phyloP scores from a whole-genome alignment of 2,113 vertebrate genomes.

The Cephalopholis sonnerati region DNA sequence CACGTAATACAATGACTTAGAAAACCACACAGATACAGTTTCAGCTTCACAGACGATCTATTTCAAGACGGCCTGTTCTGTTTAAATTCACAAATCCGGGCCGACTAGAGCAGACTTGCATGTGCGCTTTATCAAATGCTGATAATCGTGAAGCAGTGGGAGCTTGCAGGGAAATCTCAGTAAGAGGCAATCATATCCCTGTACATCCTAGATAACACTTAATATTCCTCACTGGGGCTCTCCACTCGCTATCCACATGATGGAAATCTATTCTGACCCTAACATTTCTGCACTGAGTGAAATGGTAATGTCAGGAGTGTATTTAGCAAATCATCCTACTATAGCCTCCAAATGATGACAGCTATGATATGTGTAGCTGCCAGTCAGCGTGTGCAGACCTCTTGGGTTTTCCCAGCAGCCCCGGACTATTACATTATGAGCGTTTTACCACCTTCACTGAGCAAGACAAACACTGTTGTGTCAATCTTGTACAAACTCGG shows the following conservation, averaged over 20 bases:
- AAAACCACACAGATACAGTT: not conserved
- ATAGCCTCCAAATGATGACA: slow-evolving; percentile 55
- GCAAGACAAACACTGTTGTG: slow-evolving; percentile 21
- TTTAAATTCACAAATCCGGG: slow-evolving; percentile 18
- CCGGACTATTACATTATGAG: slow-evolving; percentile 43
- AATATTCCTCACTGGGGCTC: slow-evolving; percentile 8
- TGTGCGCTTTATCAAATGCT: slow-evolving; percentile 9
- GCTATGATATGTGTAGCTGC: slow-evolving; percentile 50
- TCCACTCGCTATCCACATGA: slow-evolving; percentile 37
- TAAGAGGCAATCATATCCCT: slow-evolving; percentile 26
- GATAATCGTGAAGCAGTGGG: slow-evolving; percentile 30
- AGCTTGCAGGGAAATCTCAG: slow-evolving; percentile 10
- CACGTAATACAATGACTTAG: not conserved
- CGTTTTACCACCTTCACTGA: slow-evolving; percentile 46
- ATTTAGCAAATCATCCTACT: slow-evolving; percentile 48
- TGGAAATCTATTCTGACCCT: slow-evolving; percentile 54
- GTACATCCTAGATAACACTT: slow-evolving; percentile 17
- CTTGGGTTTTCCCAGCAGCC: slow-evolving; percentile 44
- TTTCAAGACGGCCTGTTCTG: not conserved
- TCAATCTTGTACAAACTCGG: slow-evolving; percentile 13
- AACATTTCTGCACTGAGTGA: slow-evolving; percentile 47
- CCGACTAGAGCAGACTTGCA: not conserved
- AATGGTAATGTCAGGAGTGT: slow-evolving; percentile 56
- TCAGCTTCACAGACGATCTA: not conserved
- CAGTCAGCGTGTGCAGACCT: slow-evolving; percentile 44